A percentile compares a stretch with the other conserved stretches of the same genome.
These are phyloP conservation scores for Peromyscus nudipes DNA, from an alignment of 2,797 vertebrate genomes.

Conservation along the genomic window DNA sequence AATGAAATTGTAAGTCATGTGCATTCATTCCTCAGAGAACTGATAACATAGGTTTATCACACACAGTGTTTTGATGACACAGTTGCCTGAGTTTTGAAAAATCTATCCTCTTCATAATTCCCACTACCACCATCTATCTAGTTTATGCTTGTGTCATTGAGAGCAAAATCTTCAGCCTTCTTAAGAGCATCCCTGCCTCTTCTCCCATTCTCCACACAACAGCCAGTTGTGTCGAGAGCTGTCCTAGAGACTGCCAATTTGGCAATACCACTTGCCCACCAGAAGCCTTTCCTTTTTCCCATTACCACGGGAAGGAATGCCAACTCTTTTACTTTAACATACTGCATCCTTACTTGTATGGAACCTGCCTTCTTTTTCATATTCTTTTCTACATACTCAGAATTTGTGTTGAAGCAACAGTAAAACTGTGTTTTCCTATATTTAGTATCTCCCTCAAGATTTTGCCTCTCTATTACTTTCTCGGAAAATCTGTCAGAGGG, in stretches of 20 bases:
- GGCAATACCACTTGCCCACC: neutral
- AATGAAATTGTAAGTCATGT: constrained; percentile 16
- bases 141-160: neutral
- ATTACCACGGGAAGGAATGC: neutral
- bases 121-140: neutral
- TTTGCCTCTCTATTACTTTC: neutral
- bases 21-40: constrained; percentile 5
- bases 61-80: neutral
- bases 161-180: neutral
- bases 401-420: neutral
- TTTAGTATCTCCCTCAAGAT: neutral
- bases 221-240: neutral
- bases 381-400: neutral
- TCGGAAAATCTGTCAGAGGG: neutral
- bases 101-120: neutral
- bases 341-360: neutral
- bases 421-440: neutral
- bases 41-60: neutral
- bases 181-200: neutral
- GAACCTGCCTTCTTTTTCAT: neutral
- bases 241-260: neutral
- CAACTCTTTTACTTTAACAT: neutral
- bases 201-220: neutral
- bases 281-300: neutral
- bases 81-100: neutral